These are phyloP conservation scores for Timandra comae DNA, from an alignment of 2,888 invertebrate genomes.

Conservation along the genomic window DNA sequence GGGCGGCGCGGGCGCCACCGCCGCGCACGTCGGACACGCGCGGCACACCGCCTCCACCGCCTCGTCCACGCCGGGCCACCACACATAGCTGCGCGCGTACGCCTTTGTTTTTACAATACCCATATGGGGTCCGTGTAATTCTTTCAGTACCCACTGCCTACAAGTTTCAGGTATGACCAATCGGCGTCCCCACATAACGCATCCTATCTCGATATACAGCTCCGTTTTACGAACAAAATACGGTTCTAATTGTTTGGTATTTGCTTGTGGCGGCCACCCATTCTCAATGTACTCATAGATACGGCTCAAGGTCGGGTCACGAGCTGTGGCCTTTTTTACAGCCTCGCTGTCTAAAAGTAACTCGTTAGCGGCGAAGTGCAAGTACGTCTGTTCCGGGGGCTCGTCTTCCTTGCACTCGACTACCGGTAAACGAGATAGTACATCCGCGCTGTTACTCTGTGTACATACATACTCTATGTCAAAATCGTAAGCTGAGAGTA, in stretches of 20 bases:
- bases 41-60: conserved; percentile 10
- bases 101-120: too few relatives aligned
- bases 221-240: background rate
- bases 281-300: too few relatives aligned
- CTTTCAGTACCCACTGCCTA: conserved; percentile 2
- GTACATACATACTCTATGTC: background rate
- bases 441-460: background rate
- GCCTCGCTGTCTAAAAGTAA: too few relatives aligned
- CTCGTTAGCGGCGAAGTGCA: too few relatives aligned
- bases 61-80: conserved; percentile 12
- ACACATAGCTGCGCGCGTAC: conserved; percentile 16
- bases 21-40: conserved; percentile 8
- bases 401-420: background rate
- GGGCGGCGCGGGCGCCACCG: conserved; percentile 9
- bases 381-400: background rate
- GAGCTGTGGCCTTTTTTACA: too few relatives aligned
- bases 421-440: background rate
- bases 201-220: background rate
- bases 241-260: background rate
- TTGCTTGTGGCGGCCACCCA: background rate
- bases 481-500: background rate
- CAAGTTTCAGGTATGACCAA: conserved; percentile 10
- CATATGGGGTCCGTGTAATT: conserved; percentile 14
- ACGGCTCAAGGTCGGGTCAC: too few relatives aligned
- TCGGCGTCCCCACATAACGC: conserved; percentile 15